Percentiles rank a stretch among this genome's conserved stretches.
Conservation (phyloP, 2,113 vertebrate genomes). For the Diphyllodes magnificus region DNA sequence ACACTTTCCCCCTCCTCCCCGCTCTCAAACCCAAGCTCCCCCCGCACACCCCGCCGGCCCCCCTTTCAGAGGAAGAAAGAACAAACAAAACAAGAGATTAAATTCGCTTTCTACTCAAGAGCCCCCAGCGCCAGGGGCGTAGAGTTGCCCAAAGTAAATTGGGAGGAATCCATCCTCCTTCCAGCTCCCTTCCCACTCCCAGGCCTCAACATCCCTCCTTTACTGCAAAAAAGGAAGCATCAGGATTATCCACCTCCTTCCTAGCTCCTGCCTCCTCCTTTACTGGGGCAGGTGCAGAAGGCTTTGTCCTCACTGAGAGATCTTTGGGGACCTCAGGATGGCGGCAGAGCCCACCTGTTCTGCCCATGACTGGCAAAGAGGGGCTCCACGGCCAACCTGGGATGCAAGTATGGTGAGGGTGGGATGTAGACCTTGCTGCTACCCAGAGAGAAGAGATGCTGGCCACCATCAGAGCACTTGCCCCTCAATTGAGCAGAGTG, state of each 20-base stretch:
- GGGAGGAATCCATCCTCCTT: neutral
- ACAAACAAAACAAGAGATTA: slow-evolving; percentile 60
- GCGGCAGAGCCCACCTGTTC: neutral
- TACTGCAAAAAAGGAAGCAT: neutral
- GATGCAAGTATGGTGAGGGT: neutral
- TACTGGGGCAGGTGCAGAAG: neutral
- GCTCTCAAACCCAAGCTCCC: neutral
- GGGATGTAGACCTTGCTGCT: neutral
- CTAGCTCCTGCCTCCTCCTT: neutral
- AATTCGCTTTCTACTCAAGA: slow-evolving; percentile 43
- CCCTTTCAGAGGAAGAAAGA: slow-evolving; percentile 34
- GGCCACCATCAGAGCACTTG: accelerated
- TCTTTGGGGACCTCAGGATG: neutral
- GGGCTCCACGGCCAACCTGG: accelerated
- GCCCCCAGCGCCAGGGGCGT: neutral
- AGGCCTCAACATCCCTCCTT: neutral
- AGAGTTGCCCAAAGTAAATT: neutral
- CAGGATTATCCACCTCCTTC: neutral
- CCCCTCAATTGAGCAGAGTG: too few relatives aligned
- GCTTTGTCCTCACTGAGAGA: neutral
- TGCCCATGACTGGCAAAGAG: neutral
- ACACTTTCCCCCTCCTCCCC: neutral
- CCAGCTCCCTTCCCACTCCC: neutral
- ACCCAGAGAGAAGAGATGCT: accelerated
- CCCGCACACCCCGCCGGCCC: neutral